phyloP scores from a whole-genome alignment of 2,888 invertebrate species.

The Danaus chrysippus region DNA sequence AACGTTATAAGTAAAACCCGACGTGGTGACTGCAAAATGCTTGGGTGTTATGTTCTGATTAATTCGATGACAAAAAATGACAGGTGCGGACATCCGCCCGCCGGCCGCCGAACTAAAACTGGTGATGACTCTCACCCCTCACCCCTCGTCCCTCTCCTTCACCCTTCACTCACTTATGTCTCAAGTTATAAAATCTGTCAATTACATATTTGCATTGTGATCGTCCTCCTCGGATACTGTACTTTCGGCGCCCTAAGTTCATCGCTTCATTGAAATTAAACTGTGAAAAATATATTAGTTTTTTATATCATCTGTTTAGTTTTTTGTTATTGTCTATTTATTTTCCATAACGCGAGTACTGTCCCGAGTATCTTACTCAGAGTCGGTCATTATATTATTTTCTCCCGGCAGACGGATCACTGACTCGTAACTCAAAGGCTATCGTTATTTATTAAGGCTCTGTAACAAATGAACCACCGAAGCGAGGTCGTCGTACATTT shows the following conservation, averaged over 20 bases:
- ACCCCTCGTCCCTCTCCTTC: constrained; percentile 25
- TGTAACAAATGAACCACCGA: constrained; percentile 36
- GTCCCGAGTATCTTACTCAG: too few relatives aligned
- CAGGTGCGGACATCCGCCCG: constrained; percentile 28
- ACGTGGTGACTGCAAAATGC: constrained; percentile 17
- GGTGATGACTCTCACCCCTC: constrained; percentile 42
- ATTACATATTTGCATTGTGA: too few relatives aligned
- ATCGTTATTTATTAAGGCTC: constrained; percentile 35
- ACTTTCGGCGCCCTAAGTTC: too few relatives aligned
- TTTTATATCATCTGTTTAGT: too few relatives aligned
- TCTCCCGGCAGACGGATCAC: constrained; percentile 39
- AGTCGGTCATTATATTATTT: constrained; percentile 12
- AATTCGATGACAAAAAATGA: constrained; percentile 36
- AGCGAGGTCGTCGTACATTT: constrained; percentile 31
- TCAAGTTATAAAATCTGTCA: constrained; percentile 54
- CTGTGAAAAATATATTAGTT: too few relatives aligned
- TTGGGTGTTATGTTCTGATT: constrained; percentile 18
- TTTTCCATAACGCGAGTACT: too few relatives aligned
- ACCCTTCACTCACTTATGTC: constrained; percentile 32
- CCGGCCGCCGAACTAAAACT: constrained; percentile 42
- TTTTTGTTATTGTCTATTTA: too few relatives aligned
- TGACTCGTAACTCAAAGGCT: constrained; percentile 39
- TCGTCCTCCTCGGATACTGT: too few relatives aligned
- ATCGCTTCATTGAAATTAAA: too few relatives aligned
- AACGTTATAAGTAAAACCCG: background rate